A percentile compares a stretch with the other conserved stretches of the same genome.
These are phyloP conservation scores for Cydia strobilella DNA, from an alignment of 1,140 invertebrate genomes.

Conservation along the genomic window DNA sequence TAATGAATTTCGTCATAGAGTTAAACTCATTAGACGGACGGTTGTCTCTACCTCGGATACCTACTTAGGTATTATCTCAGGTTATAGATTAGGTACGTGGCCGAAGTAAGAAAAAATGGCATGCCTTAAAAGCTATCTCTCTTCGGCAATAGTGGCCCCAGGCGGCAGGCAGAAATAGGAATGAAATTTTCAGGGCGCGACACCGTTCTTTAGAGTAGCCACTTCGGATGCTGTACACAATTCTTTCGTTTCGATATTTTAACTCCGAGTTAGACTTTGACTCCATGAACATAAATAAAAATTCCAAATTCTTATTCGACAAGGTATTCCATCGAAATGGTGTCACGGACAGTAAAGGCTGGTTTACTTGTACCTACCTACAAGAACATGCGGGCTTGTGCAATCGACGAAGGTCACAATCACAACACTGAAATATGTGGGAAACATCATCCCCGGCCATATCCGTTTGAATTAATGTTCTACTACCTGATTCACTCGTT, in stretches of 20 bases:
- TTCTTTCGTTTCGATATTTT: too few relatives aligned
- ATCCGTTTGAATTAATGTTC: background rate
- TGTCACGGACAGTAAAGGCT: conserved; percentile 25
- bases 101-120: too few relatives aligned
- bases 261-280: background rate
- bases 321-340: conserved; percentile 18
- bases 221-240: too few relatives aligned
- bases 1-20: background rate
- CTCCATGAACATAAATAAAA: background rate
- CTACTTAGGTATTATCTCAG: too few relatives aligned
- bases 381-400: conserved; percentile 24
- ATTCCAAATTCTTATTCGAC: background rate
- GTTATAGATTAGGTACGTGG: too few relatives aligned
- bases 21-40: background rate
- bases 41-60: too few relatives aligned
- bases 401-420: conserved; percentile 21
- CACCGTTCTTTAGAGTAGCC: too few relatives aligned
- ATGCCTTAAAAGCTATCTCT: too few relatives aligned
- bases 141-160: too few relatives aligned
- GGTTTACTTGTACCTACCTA: conserved; percentile 2
- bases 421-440: conserved; percentile 14
- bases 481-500: background rate
- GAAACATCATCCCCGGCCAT: conserved; percentile 5
- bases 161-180: too few relatives aligned
- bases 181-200: too few relatives aligned